These are phyloP conservation scores for Ictidomys tridecemlineatus DNA, from an alignment of 2,113 vertebrate species.

Conservation along the genomic window DNA sequence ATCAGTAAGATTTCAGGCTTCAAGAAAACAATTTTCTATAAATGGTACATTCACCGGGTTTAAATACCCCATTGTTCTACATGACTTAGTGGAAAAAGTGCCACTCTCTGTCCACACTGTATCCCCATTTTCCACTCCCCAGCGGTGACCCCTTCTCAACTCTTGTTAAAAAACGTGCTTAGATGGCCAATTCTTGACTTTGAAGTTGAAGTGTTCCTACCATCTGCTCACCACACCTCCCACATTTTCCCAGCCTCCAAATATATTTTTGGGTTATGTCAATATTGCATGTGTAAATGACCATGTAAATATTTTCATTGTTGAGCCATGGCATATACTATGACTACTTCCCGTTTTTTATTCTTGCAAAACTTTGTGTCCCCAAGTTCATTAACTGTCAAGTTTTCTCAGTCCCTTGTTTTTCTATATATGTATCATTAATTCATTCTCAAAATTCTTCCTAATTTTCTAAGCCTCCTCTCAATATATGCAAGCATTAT, in stretches of 20 bases:
- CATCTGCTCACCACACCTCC: background rate
- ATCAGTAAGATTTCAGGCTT: background rate
- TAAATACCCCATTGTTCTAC: background rate
- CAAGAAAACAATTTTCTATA: background rate
- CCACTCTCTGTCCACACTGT: background rate
- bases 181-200: background rate
- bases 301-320: conserved; percentile 51
- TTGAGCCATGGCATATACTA: background rate
- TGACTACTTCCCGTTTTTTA: background rate
- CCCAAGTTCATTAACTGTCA: background rate
- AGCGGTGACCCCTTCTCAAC: background rate
- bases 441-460: background rate
- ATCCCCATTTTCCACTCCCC: background rate
- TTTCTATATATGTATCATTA: background rate
- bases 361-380: background rate
- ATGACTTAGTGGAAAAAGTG: background rate
- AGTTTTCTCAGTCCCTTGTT: background rate
- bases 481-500: background rate
- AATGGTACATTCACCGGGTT: background rate
- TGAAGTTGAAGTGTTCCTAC: background rate
- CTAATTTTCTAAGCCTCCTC: background rate
- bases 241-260: background rate
- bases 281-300: background rate
- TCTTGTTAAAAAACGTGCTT: background rate
- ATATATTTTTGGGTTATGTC: conserved; percentile 22